These are phyloP conservation scores for Heliothis subflexa DNA, from an alignment of 1,140 invertebrate species.

Conservation along the genomic window DNA sequence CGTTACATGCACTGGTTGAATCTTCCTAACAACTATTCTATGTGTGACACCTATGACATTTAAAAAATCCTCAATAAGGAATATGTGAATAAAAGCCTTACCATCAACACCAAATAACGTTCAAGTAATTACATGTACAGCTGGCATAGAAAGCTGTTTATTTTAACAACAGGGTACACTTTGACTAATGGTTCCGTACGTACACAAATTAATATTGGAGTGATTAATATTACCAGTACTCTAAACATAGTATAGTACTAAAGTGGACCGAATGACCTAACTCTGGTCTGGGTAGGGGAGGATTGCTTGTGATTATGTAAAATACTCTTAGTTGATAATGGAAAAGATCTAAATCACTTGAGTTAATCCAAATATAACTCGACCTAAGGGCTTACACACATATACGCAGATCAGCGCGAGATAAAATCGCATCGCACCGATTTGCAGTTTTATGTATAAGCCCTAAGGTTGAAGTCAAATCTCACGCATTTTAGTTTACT, in stretches of 20 bases:
- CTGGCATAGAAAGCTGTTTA: not conserved
- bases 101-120: not conserved
- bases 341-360: no score
- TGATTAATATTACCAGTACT: not conserved
- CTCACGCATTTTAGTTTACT: no score
- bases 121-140: not conserved
- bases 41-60: no score
- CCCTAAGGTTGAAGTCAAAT: no score
- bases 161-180: conserved; percentile 3
- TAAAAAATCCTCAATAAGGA: not conserved
- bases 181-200: not conserved
- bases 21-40: no score
- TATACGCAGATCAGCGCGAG: no score
- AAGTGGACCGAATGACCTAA: not conserved
- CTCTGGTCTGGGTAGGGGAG: not conserved
- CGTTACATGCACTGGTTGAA: not conserved
- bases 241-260: not conserved
- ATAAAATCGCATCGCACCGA: no score
- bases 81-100: not conserved
- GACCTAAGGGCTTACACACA: no score
- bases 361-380: no score
- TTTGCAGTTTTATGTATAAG: no score
- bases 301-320: not conserved
- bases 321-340: no score
- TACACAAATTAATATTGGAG: not conserved